Evolutionary conservation across 2,113 vertebrate genomes (phyloP).

Genomic region (Boleophthalmus pectinirostris): DNA sequence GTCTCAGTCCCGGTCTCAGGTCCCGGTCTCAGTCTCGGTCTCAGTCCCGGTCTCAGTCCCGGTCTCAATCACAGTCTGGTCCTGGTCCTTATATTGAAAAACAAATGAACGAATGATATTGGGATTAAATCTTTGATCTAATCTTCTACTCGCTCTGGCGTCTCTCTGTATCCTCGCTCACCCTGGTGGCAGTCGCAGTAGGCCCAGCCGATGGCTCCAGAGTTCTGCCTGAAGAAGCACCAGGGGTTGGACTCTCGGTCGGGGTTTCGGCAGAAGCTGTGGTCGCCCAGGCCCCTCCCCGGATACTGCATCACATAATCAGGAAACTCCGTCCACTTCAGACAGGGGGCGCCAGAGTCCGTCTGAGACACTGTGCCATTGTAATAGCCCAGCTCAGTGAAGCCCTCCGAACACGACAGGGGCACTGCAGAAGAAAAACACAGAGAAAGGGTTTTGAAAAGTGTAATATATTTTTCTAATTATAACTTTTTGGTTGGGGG

Average conservation of each 20-base stretch:
- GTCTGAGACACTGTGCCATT: constrained; percentile 86
- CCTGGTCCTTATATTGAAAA: too few relatives aligned
- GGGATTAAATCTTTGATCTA: too few relatives aligned
- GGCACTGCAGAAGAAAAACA: constrained; percentile 65
- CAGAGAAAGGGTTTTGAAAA: neutral
- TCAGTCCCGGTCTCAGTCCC: too few relatives aligned
- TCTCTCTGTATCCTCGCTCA: constrained; percentile 28
- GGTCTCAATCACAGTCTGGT: too few relatives aligned
- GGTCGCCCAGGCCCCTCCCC: constrained; percentile 84
- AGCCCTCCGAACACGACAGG: constrained; percentile 79
- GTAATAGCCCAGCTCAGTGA: constrained; percentile 85
- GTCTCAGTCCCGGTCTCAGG: too few relatives aligned
- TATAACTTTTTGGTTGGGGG: too few relatives aligned
- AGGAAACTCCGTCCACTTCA: constrained; percentile 89
- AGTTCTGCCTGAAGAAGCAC: constrained; percentile 90
- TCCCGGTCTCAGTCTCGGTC: too few relatives aligned
- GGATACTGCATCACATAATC: constrained; percentile 92
- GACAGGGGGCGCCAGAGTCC: constrained; percentile 81
- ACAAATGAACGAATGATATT: too few relatives aligned
- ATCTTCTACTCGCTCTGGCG: neutral
- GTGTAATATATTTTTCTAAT: too few relatives aligned
- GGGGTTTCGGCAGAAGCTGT: constrained; percentile 89
- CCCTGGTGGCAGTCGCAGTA: constrained; percentile 91
- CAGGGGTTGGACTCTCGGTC: constrained; percentile 85
- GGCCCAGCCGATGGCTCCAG: constrained; percentile 86